Evolutionary conservation across 2,888 invertebrate species (phyloP), one percentile per base, ranked within the genome.

Genomic region (Andrena praecox): DNA sequence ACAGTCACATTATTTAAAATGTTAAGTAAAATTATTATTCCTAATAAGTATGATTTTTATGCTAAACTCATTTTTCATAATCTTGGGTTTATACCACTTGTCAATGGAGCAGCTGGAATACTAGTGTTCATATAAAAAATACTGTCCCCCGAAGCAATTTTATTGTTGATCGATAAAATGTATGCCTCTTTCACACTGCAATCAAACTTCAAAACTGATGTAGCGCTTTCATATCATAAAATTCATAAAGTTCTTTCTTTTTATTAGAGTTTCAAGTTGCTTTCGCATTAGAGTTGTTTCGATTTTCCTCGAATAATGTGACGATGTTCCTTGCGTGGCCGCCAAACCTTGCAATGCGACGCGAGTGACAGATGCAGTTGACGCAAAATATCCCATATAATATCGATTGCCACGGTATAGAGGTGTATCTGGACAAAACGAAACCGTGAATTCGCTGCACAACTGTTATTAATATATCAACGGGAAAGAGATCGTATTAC

Each of bases 321-420:
- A 63, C 79, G 67, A 82, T 80, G 77, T 68, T 66, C 76, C 77
- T 78, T 56, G 84, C 52, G 29, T 42, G 64, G 33, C 54, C 72
- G 80, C 27, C 84, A 56, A 87, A 77, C 80, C 76, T 89, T 80
- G 89, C 68, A 82, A 75, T 62, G 64, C 64, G 78, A 70, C 73
- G 64, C 77, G 48, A 83, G 70, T 88, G 87, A 89, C 88, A 88
- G 88, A 88, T 88, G 88, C 82, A 85, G 82, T 82, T 85, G 88
- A 87, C 89, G 85, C 87, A 75, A 73, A 89, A 88, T 87, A 85
- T 88, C 89, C 88, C 88, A 88, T 88, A 89, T 88, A 89, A 89
- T 88, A 88, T 88, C 87, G 88, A 88, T 88, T 84, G 71, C 80
- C 62, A 74, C 77, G 67, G 64, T 60, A 73, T 76, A 80, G 71